Percentiles rank a stretch among this genome's conserved stretches.
Conservation (phyloP, 2,888 invertebrate species). For the Aricia artaxerxes region DNA sequence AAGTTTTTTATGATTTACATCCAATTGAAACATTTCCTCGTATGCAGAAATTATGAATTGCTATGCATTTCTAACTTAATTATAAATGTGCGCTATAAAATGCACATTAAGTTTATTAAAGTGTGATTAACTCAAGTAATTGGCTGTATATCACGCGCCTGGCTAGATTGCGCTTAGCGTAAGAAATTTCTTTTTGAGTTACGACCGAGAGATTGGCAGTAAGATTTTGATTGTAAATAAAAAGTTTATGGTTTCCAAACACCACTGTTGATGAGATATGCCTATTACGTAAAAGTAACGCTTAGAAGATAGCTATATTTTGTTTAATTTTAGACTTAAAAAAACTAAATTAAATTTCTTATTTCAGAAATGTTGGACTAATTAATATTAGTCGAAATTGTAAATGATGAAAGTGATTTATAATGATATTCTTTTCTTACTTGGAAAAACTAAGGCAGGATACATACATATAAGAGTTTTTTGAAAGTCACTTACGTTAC, state of each 20-base stretch:
- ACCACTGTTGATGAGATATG: neutral
- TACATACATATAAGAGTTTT: no score
- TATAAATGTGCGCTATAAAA: neutral
- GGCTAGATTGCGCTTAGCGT: conserved; percentile 8
- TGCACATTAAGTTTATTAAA: conserved; percentile 10
- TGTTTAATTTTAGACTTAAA: no score
- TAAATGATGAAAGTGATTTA: no score
- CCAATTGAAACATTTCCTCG: neutral
- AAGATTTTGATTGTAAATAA: conserved; percentile 7
- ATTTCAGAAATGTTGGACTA: no score
- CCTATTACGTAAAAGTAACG: no score
- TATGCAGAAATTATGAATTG: neutral
- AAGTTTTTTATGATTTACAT: neutral
- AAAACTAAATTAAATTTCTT: no score
- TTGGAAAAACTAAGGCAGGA: no score
- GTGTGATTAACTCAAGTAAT: neutral
- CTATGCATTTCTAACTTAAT: neutral
- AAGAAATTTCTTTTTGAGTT: conserved; percentile 10
- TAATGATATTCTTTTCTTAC: no score
- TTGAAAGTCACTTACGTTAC: no score
- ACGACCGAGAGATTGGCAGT: conserved; percentile 9
- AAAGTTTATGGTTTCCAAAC: neutral
- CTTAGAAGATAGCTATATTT: no score
- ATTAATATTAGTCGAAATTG: no score
- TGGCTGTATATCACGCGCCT: conserved; percentile 3